phyloP scores from a whole-genome alignment of 2,797 vertebrate species.

The Poecilia gillii region DNA sequence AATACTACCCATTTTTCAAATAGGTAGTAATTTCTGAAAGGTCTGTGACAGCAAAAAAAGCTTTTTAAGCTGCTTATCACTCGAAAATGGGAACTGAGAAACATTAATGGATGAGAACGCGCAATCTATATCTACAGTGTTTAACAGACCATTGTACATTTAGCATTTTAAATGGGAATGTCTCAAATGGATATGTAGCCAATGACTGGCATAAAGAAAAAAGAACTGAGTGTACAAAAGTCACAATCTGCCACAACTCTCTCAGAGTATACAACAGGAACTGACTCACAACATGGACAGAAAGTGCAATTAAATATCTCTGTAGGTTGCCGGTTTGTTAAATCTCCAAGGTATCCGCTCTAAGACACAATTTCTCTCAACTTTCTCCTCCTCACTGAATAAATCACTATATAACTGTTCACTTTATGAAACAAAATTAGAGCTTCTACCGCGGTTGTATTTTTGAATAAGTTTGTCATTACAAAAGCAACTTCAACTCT shows the following conservation, averaged over 20 bases:
- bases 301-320: not conserved
- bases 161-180: not conserved
- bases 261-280: not conserved
- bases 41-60: not conserved
- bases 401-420: not conserved
- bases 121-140: not conserved
- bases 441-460: not conserved
- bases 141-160: not conserved
- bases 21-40: not conserved
- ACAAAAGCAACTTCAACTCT: not conserved
- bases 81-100: not conserved
- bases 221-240: not conserved
- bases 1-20: not conserved
- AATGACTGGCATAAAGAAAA: not conserved
- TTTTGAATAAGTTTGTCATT: not conserved
- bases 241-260: not conserved
- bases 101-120: not conserved
- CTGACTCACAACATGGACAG: not conserved
- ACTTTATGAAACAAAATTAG: not conserved
- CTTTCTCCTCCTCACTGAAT: not conserved
- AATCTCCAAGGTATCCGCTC: not conserved
- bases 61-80: not conserved
- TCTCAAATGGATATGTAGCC: not conserved
- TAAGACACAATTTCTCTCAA: not conserved
- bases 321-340: not conserved